Evolutionary conservation across 1,140 invertebrate species (phyloP).

Genomic region (Dendroctonus valens): DNA sequence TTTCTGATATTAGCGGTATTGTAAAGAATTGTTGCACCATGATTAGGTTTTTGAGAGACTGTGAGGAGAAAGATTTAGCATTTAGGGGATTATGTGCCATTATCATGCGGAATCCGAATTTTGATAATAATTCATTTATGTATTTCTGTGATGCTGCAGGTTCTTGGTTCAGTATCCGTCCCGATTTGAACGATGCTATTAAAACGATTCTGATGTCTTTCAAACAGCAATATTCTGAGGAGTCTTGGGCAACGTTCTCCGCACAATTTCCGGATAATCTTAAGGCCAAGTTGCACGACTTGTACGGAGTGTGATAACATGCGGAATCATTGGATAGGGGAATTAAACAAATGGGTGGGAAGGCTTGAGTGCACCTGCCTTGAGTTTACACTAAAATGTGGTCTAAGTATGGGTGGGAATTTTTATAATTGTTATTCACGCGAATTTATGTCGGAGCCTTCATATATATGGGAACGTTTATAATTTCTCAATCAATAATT

Average conservation of each 20-base stretch:
- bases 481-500: no score
- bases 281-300: constrained; percentile 42
- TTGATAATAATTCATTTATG: constrained; percentile 46
- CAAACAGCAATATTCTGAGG: constrained; percentile 43
- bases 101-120: constrained; percentile 43
- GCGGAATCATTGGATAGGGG: constrained; percentile 32
- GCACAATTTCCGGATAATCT: constrained; percentile 45
- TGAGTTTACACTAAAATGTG: constrained; percentile 35
- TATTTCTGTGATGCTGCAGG: constrained; percentile 50
- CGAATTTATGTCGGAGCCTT: constrained; percentile 16
- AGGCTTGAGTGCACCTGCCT: constrained; percentile 47
- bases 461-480: no score
- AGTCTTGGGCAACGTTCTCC: constrained; percentile 45
- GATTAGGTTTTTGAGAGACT: constrained; percentile 95
- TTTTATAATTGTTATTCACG: constrained; percentile 30
- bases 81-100: constrained; percentile 95
- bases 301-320: constrained; percentile 46
- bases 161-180: constrained; percentile 45
- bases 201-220: constrained; percentile 43
- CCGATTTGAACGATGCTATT: constrained; percentile 46
- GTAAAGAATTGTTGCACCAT: constrained; percentile 98
- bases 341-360: constrained; percentile 41
- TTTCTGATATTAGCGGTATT: constrained; percentile 97
- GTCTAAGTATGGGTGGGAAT: constrained; percentile 39
- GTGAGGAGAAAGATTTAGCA: constrained; percentile 98